phyloP scores from a whole-genome alignment of 2,113 vertebrate genomes.

The Platycercus adscitus region DNA sequence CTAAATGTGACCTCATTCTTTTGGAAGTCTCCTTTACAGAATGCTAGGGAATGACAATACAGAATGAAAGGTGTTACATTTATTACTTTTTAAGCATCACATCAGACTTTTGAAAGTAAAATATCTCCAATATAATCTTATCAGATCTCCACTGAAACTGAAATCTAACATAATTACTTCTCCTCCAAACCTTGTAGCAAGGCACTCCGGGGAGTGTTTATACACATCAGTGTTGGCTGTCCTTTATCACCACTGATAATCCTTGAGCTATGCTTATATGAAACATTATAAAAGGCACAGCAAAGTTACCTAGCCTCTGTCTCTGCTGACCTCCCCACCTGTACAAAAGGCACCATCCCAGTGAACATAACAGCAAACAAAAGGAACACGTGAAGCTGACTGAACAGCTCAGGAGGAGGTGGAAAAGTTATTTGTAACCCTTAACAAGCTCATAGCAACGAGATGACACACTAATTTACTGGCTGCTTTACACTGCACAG shows the following conservation, averaged over 20 bases:
- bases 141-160: conserved; percentile 38
- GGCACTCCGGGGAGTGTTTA: conserved; percentile 30
- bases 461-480: conserved; percentile 46
- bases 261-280: conserved; percentile 30
- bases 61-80: not conserved
- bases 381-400: not conserved
- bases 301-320: conserved; percentile 18
- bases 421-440: not conserved
- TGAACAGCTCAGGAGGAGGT: not conserved
- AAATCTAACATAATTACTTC: conserved; percentile 57
- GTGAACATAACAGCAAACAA: not conserved
- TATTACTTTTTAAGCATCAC: conserved; percentile 26
- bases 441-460: conserved; percentile 20
- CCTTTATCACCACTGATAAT: conserved; percentile 49
- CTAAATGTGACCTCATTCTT: not conserved
- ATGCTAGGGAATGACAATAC: not conserved
- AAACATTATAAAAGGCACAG: conserved; percentile 13
- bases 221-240: conserved; percentile 33
- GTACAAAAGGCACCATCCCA: not conserved
- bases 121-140: conserved; percentile 44
- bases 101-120: conserved; percentile 45
- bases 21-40: not conserved
- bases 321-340: conserved; percentile 8
- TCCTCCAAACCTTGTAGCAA: conserved; percentile 42
- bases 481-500: conserved; percentile 42